Conservation (phyloP, 2,888 invertebrate species). For the Exephanes ischioxanthus region DNA sequence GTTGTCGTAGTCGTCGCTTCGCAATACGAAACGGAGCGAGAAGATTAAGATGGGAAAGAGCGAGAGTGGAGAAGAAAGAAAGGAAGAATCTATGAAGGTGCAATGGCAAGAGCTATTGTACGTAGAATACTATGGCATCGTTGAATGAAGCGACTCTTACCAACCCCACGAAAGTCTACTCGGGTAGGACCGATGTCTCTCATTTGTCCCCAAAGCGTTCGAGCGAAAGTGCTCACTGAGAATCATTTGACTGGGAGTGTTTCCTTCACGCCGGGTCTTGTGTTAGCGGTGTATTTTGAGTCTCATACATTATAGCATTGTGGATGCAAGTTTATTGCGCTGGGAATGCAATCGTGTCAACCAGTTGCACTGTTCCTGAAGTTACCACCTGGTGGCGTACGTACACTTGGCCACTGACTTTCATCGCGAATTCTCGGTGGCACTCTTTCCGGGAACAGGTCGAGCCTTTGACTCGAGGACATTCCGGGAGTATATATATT, state of each 20-base stretch:
- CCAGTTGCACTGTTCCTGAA: conserved; percentile 9
- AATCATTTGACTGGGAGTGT: conserved; percentile 50
- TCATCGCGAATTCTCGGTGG: background rate
- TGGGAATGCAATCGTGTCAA: conserved; percentile 55
- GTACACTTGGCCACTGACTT: conserved; percentile 29
- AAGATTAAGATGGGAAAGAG: background rate
- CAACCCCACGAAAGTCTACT: conserved; percentile 24
- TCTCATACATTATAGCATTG: background rate
- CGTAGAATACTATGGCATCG: conserved; percentile 12
- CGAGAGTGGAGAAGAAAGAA: conserved; percentile 6
- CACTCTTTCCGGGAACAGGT: background rate
- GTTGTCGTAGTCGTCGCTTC: background rate
- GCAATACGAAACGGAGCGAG: conserved; percentile 26
- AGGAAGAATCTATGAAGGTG: conserved; percentile 18
- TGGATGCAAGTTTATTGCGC: conserved; percentile 1
- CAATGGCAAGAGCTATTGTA: conserved; percentile 42
- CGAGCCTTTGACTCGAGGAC: conserved; percentile 6
- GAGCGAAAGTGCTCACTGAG: conserved; percentile 38
- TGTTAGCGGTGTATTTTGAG: conserved; percentile 6
- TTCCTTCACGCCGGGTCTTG: conserved; percentile 4
- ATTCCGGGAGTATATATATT: background rate
- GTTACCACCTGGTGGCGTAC: conserved; percentile 49
- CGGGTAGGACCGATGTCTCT: conserved; percentile 51
- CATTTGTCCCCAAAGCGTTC: conserved; percentile 60
- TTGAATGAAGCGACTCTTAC: conserved; percentile 15